Evolutionary conservation across 1,140 invertebrate species (phyloP), one percentile per base, ranked within the genome.

Genomic region (Heliothis subflexa): DNA sequence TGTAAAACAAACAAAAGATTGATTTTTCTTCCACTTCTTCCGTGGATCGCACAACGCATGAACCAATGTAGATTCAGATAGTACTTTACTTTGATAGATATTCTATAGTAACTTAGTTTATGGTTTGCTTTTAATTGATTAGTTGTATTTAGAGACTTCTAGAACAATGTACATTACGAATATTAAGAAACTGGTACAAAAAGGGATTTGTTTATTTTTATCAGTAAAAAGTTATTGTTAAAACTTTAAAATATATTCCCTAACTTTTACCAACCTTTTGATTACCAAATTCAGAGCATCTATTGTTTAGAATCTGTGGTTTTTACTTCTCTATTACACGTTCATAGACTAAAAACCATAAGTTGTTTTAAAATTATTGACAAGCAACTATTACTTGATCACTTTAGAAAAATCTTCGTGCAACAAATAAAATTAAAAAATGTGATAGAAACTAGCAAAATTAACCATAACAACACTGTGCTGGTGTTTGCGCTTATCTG

Each of bases 1-100:
- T 72, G 50, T 61, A 25, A 73, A 70, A 76, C 50, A 81, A 81
- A 83, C 72, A 83, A 83, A 83, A 79, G 82, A 81, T 81, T 83
- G 79, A 81, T 83, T 83, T 81, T 33, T 83, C 81, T 74, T 81
- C 52, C 55, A 78, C 59, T 70, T 78, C 40, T 73, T 72, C 55
- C 71, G 61, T 73, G 71, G 61, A 73, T 73, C 72, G 68, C 81
- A 70, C 54, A 62, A 75, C 64, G 62, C 71, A 73, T 25, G 71
- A 57, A 73, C 25, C 28, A 33, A 57, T 50, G 33, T 62, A 18
- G 16, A 66, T 18, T 45, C 16, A 68, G 45, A 68, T 33, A 33
- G 21, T 59, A 68, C 28, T 28, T 68, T 68, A 50, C 33, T 55
- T 71, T 71, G 68, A 71, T 71, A 25, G 49, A 33, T 70, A 54